phyloP scores from a whole-genome alignment of 1,140 invertebrate genomes.

The Trichomalopsis sarcophagae region DNA sequence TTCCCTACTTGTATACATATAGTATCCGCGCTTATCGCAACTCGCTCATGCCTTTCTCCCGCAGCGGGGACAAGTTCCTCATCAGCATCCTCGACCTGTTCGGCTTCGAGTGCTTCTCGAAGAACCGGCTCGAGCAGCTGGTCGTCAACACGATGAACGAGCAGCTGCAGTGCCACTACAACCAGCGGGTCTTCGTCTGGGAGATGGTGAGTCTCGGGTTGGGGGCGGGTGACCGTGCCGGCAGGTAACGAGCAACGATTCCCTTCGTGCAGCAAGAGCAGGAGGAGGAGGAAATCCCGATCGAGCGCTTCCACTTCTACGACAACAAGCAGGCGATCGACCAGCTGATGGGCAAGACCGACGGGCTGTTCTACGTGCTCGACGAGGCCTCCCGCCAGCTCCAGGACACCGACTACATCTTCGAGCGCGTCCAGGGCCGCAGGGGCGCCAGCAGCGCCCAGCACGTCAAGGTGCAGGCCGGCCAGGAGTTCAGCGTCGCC shows the following conservation, averaged over 20 bases:
- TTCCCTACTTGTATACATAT: too few species aligned
- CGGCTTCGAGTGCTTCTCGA: constrained; percentile 92
- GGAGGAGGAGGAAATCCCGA: constrained; percentile 87
- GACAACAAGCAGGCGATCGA: constrained; percentile 92
- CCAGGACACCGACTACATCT: constrained; percentile 78
- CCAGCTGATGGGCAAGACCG: constrained; percentile 87
- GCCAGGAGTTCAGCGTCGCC: constrained; percentile 85
- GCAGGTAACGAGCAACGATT: neutral
- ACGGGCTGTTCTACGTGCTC: constrained; percentile 89
- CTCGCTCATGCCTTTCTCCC: constrained; percentile 50
- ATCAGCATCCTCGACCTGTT: constrained; percentile 90
- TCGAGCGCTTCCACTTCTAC: constrained; percentile 84
- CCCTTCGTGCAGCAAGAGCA: constrained; percentile 78
- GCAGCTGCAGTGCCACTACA: constrained; percentile 91
- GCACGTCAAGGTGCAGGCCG: constrained; percentile 78
- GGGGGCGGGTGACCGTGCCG: too few species aligned
- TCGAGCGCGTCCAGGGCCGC: constrained; percentile 71
- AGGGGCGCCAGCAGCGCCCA: constrained; percentile 55
- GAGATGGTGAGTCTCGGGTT: constrained; percentile 83
- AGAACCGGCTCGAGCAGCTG: constrained; percentile 90
- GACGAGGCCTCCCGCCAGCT: constrained; percentile 89
- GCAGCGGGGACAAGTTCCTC: constrained; percentile 86
- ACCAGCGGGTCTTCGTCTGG: constrained; percentile 91
- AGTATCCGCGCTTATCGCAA: too few species aligned
- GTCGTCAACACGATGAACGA: constrained; percentile 93